Conservation (phyloP, 2,888 invertebrate species). For the Elysia crispata region DNA sequence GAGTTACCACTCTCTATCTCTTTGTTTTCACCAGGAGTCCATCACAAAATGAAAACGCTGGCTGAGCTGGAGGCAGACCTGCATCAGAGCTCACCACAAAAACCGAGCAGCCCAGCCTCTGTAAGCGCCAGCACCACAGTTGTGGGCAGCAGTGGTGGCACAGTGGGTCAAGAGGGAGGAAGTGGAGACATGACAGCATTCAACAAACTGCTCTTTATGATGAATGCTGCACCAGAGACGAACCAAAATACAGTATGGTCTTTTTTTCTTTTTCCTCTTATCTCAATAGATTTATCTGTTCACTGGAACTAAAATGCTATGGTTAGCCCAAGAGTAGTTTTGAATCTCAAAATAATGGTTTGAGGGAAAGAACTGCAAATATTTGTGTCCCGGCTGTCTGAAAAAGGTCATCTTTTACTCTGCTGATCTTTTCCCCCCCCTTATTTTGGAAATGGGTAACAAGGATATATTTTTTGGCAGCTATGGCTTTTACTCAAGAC, state of each 20-base stretch:
- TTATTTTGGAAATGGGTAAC: too few species aligned
- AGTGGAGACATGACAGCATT: constrained; percentile 73
- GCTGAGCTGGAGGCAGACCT: constrained; percentile 72
- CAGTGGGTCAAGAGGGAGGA: constrained; percentile 38
- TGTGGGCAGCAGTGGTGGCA: background rate
- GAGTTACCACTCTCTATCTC: too few species aligned
- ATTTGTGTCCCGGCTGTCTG: too few species aligned
- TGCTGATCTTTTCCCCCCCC: too few species aligned
- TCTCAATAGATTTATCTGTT: too few species aligned
- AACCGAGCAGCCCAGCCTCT: constrained; percentile 35
- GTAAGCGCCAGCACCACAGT: background rate
- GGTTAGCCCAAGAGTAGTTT: too few species aligned
- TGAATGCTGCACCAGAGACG: constrained; percentile 69
- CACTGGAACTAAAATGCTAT: too few species aligned
- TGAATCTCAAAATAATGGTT: too few species aligned
- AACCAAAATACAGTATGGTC: constrained; percentile 36
- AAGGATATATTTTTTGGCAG: too few species aligned
- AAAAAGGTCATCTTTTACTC: too few species aligned
- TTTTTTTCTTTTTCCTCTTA: background rate
- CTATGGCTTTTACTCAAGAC: too few species aligned
- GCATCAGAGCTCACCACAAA: constrained; percentile 56
- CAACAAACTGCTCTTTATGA: constrained; percentile 74
- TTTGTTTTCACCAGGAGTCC: constrained; percentile 50
- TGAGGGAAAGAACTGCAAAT: too few species aligned
- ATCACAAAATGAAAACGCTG: constrained; percentile 66